These are phyloP conservation scores for Coptodon rendalli DNA, from an alignment of 2,113 vertebrate species.

Conservation along the genomic window DNA sequence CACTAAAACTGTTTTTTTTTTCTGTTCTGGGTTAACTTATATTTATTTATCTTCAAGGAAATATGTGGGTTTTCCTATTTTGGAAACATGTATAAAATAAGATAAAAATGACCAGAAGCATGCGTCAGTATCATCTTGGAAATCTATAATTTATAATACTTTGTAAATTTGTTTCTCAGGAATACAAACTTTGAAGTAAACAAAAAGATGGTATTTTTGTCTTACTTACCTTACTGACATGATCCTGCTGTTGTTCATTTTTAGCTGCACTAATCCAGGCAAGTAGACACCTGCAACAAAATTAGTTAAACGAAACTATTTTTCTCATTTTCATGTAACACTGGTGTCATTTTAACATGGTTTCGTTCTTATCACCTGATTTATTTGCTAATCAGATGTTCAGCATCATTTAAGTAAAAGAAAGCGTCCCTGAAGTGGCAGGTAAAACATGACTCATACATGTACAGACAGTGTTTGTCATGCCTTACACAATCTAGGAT, in stretches of 20 bases:
- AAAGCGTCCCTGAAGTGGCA: background rate
- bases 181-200: background rate
- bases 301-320: slow-evolving; percentile 19
- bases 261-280: slow-evolving; percentile 84
- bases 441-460: slow-evolving; percentile 2
- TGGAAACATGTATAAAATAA: background rate
- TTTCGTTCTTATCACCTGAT: background rate
- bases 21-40: slow-evolving; percentile 1
- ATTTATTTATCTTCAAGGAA: background rate
- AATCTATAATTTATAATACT: background rate
- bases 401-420: background rate
- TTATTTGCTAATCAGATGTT: background rate
- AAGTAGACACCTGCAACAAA: slow-evolving; percentile 79
- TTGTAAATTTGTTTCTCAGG: background rate
- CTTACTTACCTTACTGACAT: slow-evolving; percentile 80
- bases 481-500: slow-evolving; percentile 25
- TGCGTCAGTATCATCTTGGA: background rate
- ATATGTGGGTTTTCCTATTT: background rate
- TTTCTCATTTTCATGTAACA: background rate
- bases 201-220: background rate
- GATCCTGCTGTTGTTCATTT: slow-evolving; percentile 87
- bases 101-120: background rate
- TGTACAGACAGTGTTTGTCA: background rate
- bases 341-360: background rate
- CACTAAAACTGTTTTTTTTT: background rate